A percentile compares a stretch with the other conserved stretches of the same genome.
Evolutionary conservation across 2,888 invertebrate species (phyloP).

Genomic region (Hyposoter dolosus): DNA sequence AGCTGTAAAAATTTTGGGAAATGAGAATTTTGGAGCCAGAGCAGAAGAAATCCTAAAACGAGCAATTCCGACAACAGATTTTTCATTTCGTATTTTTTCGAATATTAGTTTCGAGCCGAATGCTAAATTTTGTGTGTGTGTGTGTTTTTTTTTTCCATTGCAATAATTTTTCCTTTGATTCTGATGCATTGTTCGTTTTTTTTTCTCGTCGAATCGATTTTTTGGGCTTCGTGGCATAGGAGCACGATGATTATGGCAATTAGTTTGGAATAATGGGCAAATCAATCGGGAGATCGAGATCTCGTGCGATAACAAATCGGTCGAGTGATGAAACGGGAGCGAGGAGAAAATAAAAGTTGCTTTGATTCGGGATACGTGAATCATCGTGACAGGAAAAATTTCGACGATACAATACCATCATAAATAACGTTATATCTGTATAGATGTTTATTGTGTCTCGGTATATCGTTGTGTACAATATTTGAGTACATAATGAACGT

Average conservation of each 20-base stretch:
- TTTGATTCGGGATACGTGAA: conserved; percentile 53
- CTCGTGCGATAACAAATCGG: conserved; percentile 40
- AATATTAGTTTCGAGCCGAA: no score
- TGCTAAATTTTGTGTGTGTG: no score
- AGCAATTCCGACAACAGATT: no score
- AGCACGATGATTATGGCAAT: conserved; percentile 42
- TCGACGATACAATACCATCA: conserved; percentile 39
- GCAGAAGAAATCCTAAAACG: no score
- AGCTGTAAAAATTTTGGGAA: conserved; percentile 26
- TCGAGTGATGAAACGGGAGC: conserved; percentile 36
- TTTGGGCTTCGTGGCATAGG: background rate
- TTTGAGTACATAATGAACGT: conserved; percentile 22
- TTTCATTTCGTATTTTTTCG: no score
- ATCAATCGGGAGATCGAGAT: conserved; percentile 52
- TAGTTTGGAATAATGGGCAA: conserved; percentile 52
- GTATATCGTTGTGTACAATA: conserved; percentile 12
- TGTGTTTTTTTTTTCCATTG: background rate
- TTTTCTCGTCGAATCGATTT: background rate
- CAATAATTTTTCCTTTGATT: background rate
- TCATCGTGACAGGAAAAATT: conserved; percentile 58
- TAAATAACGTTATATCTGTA: conserved; percentile 18
- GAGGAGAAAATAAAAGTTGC: conserved; percentile 40
- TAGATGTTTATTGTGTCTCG: background rate
- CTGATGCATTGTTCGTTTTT: background rate
- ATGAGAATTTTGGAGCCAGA: background rate